phyloP scores from a whole-genome alignment of 2,888 invertebrate species.

The Noctua comes region DNA sequence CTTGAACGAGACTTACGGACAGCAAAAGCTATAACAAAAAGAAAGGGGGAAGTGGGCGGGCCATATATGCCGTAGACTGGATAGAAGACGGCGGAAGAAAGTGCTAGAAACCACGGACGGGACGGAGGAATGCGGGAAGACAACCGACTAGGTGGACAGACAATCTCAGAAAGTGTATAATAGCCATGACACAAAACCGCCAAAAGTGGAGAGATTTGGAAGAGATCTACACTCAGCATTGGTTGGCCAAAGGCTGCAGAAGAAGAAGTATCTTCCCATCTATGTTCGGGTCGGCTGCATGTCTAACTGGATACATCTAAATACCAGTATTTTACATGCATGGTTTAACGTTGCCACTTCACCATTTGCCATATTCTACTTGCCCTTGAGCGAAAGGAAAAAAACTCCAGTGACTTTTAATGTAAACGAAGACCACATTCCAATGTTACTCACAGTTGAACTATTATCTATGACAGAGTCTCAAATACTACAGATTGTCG shows the following conservation, averaged over 20 bases:
- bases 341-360: not conserved
- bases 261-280: not conserved
- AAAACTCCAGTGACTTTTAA: not conserved
- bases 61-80: not conserved
- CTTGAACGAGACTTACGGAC: not conserved
- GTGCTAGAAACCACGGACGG: not conserved
- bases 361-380: not conserved
- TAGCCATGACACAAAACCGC: too few species aligned
- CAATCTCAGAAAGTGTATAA: too few species aligned
- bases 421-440: conserved; percentile 21
- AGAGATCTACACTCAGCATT: too few species aligned
- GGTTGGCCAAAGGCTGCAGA: too few species aligned
- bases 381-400: not conserved
- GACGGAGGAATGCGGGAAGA: too few species aligned
- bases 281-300: not conserved
- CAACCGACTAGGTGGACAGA: too few species aligned
- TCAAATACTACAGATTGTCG: conserved; percentile 37
- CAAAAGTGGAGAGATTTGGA: too few species aligned
- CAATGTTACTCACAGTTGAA: conserved; percentile 10
- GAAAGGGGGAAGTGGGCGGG: not conserved
- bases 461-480: conserved; percentile 36
- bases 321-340: not conserved
- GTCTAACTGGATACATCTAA: not conserved
- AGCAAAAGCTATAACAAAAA: not conserved
- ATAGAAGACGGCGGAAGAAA: not conserved